Evolutionary conservation across 1,140 invertebrate genomes (phyloP).

Genomic region (Euwallacea fornicatus): DNA sequence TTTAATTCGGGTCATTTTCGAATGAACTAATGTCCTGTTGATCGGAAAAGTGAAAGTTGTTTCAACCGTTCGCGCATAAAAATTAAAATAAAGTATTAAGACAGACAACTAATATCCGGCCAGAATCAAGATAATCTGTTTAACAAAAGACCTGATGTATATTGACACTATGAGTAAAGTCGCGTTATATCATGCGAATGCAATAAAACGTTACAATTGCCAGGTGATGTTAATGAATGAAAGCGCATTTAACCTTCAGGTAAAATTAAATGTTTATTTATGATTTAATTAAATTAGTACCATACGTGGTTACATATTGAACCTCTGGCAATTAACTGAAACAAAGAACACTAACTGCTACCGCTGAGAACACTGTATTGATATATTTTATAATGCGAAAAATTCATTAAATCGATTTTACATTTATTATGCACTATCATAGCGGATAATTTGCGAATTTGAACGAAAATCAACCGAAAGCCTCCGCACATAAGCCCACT

Average conservation of each 20-base stretch:
- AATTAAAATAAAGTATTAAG: slow-evolving; percentile 9
- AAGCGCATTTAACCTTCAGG: too few relatives aligned
- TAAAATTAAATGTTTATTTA: neutral
- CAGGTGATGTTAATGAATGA: too few relatives aligned
- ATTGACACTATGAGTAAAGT: neutral
- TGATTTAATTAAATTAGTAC: neutral
- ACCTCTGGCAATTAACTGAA: neutral
- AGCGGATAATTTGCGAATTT: too few relatives aligned
- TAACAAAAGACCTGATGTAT: slow-evolving; percentile 17
- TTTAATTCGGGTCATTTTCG: neutral
- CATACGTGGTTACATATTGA: neutral
- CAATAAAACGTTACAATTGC: too few relatives aligned
- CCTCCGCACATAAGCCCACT: too few relatives aligned
- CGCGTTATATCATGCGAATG: too few relatives aligned
- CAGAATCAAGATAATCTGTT: slow-evolving; percentile 10
- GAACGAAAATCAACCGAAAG: too few relatives aligned
- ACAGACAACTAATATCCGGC: slow-evolving; percentile 23
- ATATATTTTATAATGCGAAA: too few relatives aligned
- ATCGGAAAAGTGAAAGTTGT: slow-evolving; percentile 8
- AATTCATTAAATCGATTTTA: too few relatives aligned
- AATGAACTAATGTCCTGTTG: neutral
- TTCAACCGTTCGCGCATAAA: neutral
- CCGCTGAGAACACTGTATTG: too few relatives aligned
- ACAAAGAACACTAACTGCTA: too few relatives aligned
- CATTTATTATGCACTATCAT: too few relatives aligned